phyloP scores from a whole-genome alignment of 2,888 invertebrate genomes.

The Rotaria sp. region DNA sequence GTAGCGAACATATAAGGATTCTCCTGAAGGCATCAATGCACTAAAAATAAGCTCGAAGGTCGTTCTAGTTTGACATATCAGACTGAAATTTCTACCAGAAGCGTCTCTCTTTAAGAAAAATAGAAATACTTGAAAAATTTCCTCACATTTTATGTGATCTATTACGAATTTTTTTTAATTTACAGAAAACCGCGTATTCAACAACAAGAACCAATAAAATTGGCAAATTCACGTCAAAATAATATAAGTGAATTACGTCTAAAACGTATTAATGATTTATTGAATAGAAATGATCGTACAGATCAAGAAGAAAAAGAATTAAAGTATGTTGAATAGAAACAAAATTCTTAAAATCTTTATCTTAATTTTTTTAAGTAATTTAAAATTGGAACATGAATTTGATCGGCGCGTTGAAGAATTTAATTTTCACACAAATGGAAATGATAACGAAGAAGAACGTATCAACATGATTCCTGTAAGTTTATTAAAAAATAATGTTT shows the following conservation, averaged over 20 bases:
- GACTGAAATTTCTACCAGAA: no score
- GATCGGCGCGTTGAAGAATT: constrained; percentile 28
- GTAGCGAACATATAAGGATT: no score
- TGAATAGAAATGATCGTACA: neutral
- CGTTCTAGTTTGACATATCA: no score
- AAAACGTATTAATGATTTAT: constrained; percentile 4
- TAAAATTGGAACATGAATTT: constrained; percentile 26
- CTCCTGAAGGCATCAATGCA: no score
- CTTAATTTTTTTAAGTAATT: neutral
- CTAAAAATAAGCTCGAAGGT: no score
- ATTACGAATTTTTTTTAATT: neutral
- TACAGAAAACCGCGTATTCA: neutral
- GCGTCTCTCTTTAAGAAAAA: no score
- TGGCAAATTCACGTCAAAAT: neutral
- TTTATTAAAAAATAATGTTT: neutral
- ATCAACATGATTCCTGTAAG: neutral
- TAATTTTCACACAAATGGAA: neutral
- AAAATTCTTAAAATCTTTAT: neutral
- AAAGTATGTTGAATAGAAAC: neutral
- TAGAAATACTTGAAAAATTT: no score
- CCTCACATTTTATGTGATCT: no score
- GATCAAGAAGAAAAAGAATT: constrained; percentile 23
- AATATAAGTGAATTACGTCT: constrained; percentile 22
- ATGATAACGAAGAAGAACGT: neutral
- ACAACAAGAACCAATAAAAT: neutral